Evolutionary conservation across 2,888 invertebrate species (phyloP), one percentile per base, ranked within the genome.

Genomic region (Hanleya hanleyi): DNA sequence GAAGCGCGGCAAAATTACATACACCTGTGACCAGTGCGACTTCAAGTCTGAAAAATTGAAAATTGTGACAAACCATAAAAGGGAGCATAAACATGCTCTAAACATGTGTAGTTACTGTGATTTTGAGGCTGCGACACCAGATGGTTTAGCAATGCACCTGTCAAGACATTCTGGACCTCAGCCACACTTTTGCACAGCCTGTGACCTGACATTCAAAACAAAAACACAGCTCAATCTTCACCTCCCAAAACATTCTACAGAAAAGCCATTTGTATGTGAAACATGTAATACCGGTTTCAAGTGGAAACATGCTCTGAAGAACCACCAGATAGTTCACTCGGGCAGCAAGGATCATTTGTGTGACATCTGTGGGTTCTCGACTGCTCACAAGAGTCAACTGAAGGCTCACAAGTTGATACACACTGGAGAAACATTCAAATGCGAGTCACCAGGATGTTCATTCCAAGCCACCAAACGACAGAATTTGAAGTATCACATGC

Each of bases 281-380:
- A 90, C 91, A 38, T 93, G 93, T 79, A 87, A 89, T 18, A 91
- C 91, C 74, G 92, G 92, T 0, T 93, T 93, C 83, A 93, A 93
- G 78, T 93, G 93, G 93, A 93, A 93, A 68, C 93, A 93, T 81
- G 92, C 92, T 0, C 87, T 93, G 0, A 92, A 91, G 73, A 92
- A 81, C 69, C 89, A 89, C 77, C 86, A 86, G 85, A 81, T 86
- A 15, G 84, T 85, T 0, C 89, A 93, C 81, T 92, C 91, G 68
- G 88, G 94, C 67, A 92, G 87, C 29, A 93, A 92, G 76, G 91
- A 92, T 71, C 92, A 92, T 87, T 87, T 93, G 4, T 93, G 93
- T 84, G 92, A 93, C 83, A 91, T 92, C 35, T 93, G 93, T 79
- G 93, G 93, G 0, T 93, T 92, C 77, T 92, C 92, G 50, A 93